Evolutionary conservation across 2,113 vertebrate genomes (phyloP).

Genomic region (Brevimyrus niger): DNA sequence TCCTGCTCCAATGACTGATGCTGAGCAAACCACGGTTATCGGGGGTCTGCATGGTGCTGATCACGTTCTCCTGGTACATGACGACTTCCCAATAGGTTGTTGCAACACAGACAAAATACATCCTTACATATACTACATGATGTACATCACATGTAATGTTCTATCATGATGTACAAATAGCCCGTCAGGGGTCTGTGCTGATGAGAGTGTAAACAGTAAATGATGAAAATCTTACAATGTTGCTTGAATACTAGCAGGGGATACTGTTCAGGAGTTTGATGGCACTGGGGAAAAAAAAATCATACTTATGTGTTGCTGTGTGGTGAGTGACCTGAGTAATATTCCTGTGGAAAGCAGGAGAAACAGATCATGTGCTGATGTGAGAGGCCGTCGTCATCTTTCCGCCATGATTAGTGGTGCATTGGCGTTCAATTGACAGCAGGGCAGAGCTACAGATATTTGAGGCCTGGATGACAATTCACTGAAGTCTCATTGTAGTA

Average conservation of each 20-base stretch:
- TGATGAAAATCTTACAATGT: too few relatives aligned
- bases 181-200: too few relatives aligned
- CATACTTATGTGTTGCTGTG: too few relatives aligned
- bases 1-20: background rate
- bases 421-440: background rate
- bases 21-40: background rate
- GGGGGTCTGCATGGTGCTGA: background rate
- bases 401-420: background rate
- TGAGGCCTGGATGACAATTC: background rate
- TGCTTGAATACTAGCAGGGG: too few relatives aligned
- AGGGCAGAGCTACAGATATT: background rate
- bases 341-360: too few relatives aligned
- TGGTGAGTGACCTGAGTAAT: too few relatives aligned
- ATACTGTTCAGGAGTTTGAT: background rate
- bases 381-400: too few relatives aligned
- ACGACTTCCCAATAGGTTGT: background rate
- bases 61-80: background rate
- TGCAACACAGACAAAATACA: background rate
- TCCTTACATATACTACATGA: background rate
- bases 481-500: background rate
- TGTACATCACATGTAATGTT: background rate
- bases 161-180: too few relatives aligned
- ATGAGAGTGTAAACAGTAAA: too few relatives aligned
- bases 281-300: too few relatives aligned
- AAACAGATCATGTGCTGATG: too few relatives aligned